Evolutionary conservation across 1,140 invertebrate species (phyloP), one percentile per base, ranked within the genome.

Genomic region (Heliconius hewitsoni): DNA sequence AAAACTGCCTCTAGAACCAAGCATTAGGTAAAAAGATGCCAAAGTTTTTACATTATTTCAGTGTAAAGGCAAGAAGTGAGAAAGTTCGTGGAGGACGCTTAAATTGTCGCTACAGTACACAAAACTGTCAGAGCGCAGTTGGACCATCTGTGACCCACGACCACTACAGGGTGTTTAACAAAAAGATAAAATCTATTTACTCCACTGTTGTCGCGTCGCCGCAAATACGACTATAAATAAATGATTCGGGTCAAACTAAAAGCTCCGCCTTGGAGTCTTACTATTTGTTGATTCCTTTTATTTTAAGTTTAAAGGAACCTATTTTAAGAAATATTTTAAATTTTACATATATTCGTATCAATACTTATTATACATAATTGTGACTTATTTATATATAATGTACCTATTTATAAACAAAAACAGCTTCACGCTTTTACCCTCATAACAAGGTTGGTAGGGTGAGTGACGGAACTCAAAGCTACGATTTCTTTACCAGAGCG

Each of bases 41-140:
- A 39, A 79, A 79, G 57, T 79, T 79, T 74, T 70, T 42, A 79
- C 73, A 79, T 79, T 79, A 79, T 74, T 79, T 74, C 73, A 71
- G 72, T 55, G 42, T 52, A 42, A 79, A 79, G 42, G 78, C 73
- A 70, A 74, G 74, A 79, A 76, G 78, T 82, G 78, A 70, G 71
- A 46, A 79, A 79, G 71, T 82, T 82, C 46, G 60, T 55, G 75
- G 60, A 74, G 42, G 72, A 74, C 57, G 74, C 74, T 82, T 82
- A 82, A 79, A 79, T 76, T 82, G 74, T 79, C 71, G 55, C 77
- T 74, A 82, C 74, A 77, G 70, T 77, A 66, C 60, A 76, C 74
- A 77, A 73, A 78, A 77, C 76, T 77, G 76, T 70, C 73, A 60
- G 39, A 34, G 60, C 77, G 75, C 60, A 79, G 52, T 60, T 50